These are phyloP conservation scores for Anhinga rufa DNA, from an alignment of 2,113 vertebrate genomes.

Conservation along the genomic window DNA sequence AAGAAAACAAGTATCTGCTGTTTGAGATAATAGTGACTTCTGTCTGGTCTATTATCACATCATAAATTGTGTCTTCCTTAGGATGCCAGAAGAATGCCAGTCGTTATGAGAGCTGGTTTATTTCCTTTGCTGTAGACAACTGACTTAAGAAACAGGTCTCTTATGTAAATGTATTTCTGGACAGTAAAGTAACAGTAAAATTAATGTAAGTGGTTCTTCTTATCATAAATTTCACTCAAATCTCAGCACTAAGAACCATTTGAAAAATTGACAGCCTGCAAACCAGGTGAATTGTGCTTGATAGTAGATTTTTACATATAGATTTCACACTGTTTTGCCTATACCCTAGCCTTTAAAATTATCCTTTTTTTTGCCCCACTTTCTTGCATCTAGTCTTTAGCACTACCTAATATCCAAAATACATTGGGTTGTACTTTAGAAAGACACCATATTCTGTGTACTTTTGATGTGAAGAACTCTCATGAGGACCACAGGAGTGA, in stretches of 20 bases:
- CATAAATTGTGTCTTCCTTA: neutral
- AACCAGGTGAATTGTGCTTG: neutral
- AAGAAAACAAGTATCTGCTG: neutral
- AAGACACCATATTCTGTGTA: neutral
- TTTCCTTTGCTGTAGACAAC: neutral
- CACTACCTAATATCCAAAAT: neutral
- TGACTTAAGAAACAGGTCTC: neutral
- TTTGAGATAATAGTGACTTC: neutral
- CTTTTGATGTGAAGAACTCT: neutral
- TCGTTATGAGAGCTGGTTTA: neutral
- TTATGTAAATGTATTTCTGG: neutral
- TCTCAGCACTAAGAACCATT: neutral
- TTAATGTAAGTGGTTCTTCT: neutral
- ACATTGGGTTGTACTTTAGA: neutral
- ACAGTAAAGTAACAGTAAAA: neutral
- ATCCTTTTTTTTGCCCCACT: neutral
- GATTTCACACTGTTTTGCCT: neutral
- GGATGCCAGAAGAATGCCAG: neutral
- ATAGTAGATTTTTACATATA: neutral
- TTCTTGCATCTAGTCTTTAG: neutral
- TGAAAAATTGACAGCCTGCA: neutral
- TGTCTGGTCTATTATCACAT: neutral
- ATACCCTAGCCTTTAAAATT: neutral
- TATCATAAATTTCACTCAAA: neutral
- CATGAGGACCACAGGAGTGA: neutral